A percentile compares a stretch with the other conserved stretches of the same genome.
Conservation (phyloP, 2,797 vertebrate genomes). For the Pelochelys cantorii region DNA sequence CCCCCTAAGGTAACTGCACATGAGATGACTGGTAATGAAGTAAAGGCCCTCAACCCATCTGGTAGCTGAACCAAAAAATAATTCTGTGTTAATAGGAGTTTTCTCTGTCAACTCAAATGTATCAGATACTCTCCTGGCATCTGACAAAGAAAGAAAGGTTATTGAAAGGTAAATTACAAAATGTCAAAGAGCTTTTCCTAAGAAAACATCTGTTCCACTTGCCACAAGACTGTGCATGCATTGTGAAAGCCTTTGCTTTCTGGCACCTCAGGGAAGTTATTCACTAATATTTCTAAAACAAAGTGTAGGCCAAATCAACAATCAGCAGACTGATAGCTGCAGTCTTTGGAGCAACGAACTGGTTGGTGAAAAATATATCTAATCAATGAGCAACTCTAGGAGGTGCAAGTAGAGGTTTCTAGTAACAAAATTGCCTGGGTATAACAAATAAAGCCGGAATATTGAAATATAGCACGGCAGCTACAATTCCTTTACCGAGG, state of each 20-base stretch:
- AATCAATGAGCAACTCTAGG: background rate
- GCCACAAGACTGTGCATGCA: background rate
- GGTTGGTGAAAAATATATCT: background rate
- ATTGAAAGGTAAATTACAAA: constrained; percentile 6
- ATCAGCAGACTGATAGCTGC: background rate
- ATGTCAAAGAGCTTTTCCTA: background rate
- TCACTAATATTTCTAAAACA: background rate
- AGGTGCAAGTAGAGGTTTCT: background rate
- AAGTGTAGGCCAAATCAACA: background rate
- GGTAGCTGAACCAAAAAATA: background rate
- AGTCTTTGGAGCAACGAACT: constrained; percentile 3
- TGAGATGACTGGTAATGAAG: background rate
- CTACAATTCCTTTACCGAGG: background rate
- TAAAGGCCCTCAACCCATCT: background rate
- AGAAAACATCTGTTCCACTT: background rate
- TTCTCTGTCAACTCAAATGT: background rate
- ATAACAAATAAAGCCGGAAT: background rate
- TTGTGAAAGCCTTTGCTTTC: background rate
- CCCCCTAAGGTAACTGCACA: background rate
- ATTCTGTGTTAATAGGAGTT: background rate
- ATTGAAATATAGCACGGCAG: background rate
- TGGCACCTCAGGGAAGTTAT: background rate
- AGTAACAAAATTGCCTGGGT: background rate
- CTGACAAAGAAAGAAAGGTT: background rate
- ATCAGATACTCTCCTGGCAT: background rate